Conservation (phyloP, 2,888 invertebrate genomes). For the Rhingia rostrata region DNA sequence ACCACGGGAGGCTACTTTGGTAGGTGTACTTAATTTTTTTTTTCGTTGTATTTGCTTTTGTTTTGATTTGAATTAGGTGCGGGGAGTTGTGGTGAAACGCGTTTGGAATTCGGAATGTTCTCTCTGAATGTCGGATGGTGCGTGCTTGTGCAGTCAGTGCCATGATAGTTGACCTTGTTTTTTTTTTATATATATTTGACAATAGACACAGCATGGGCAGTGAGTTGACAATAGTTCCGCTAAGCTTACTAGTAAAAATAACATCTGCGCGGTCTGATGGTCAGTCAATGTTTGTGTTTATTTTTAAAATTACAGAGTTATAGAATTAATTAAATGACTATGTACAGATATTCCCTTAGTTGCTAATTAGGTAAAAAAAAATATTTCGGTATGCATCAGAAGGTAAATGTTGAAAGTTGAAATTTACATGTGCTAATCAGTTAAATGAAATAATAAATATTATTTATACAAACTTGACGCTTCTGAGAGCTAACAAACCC, state of each 20-base stretch:
- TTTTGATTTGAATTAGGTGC: neutral
- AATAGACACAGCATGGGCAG: neutral
- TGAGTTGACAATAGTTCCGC: slow-evolving; percentile 50
- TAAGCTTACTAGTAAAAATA: slow-evolving; percentile 31
- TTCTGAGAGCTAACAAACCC: too few species aligned
- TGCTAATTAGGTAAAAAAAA: too few species aligned
- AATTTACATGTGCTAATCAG: too few species aligned
- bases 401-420: too few species aligned
- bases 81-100: slow-evolving; percentile 15
- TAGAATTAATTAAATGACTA: too few species aligned
- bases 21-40: slow-evolving; percentile 41
- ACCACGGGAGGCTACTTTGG: slow-evolving; percentile 31
- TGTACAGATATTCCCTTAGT: too few species aligned
- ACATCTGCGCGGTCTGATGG: too few species aligned
- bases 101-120: slow-evolving; percentile 35
- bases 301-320: too few species aligned
- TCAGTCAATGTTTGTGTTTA: too few species aligned
- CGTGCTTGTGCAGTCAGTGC: slow-evolving; percentile 4
- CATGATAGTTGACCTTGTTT: slow-evolving; percentile 59
- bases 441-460: too few species aligned
- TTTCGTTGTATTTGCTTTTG: slow-evolving; percentile 4
- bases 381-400: too few species aligned
- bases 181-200: neutral
- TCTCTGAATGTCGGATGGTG: neutral
- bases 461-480: too few species aligned